A percentile compares a stretch with the other conserved stretches of the same genome.
Evolutionary conservation across 2,113 vertebrate species (phyloP).

Genomic region (Dasyornis broadbenti): DNA sequence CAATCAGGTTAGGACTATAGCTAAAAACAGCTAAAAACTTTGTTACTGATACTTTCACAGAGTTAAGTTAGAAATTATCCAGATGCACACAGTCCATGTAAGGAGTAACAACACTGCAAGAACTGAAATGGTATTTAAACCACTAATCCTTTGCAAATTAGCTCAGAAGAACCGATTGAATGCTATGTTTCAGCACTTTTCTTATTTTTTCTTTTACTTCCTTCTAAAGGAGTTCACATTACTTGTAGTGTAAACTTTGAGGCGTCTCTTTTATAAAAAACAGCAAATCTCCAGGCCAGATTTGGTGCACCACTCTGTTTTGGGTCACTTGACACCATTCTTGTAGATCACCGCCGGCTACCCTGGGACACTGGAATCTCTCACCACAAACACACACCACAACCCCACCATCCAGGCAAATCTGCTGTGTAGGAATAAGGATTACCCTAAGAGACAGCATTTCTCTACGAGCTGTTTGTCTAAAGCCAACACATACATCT

Average conservation of each 20-base stretch:
- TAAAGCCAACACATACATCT: neutral
- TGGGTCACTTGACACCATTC: neutral
- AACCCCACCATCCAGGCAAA: neutral
- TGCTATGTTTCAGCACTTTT: neutral
- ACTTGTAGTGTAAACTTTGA: neutral
- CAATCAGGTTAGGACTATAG: neutral
- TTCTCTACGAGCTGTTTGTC: neutral
- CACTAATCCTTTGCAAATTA: neutral
- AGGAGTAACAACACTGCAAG: neutral
- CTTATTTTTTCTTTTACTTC: neutral
- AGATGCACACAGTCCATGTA: neutral
- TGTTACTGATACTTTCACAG: neutral
- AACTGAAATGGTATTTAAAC: neutral
- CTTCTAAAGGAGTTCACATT: neutral
- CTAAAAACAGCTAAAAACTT: neutral
- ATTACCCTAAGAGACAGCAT: neutral
- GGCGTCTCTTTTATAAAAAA: neutral
- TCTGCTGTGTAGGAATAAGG: neutral
- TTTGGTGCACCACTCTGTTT: neutral
- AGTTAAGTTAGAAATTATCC: neutral
- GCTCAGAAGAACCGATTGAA: neutral
- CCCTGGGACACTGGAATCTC: neutral
- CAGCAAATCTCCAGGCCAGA: neutral
- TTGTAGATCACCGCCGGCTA: neutral
- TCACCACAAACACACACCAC: neutral